Evolutionary conservation across 1,140 invertebrate species (phyloP).

Genomic region (Leucophenga varia): DNA sequence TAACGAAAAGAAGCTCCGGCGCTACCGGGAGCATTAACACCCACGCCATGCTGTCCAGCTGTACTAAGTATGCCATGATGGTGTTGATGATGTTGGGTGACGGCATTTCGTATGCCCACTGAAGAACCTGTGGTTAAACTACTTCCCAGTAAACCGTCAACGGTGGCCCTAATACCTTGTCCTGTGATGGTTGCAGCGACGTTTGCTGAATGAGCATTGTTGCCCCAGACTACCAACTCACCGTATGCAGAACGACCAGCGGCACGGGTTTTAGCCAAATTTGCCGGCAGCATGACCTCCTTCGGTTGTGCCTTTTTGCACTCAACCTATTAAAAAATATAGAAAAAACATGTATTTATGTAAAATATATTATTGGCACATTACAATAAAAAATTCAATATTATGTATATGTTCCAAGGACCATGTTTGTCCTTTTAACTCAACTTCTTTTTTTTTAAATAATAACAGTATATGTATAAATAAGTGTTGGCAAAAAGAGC

Average conservation of each 20-base stretch:
- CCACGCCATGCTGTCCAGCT: constrained; percentile 19
- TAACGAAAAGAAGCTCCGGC: constrained; percentile 56
- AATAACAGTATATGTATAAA: too few species aligned
- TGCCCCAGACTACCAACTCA: constrained; percentile 88
- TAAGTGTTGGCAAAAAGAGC: too few species aligned
- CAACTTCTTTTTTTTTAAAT: too few species aligned
- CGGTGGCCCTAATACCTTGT: too few species aligned
- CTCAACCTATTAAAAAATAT: constrained; percentile 90
- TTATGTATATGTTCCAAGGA: too few species aligned
- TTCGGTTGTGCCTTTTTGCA: constrained; percentile 99
- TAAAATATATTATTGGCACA: neutral
- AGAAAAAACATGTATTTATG: neutral
- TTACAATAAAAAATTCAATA: neutral
- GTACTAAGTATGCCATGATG: constrained; percentile 35
- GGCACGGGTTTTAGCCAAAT: constrained; percentile 88
- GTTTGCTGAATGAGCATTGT: constrained; percentile 48
- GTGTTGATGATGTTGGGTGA: constrained; percentile 42
- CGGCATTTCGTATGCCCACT: constrained; percentile 59
- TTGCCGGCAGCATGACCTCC: constrained; percentile 97
- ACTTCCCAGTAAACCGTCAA: constrained; percentile 52
- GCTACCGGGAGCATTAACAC: constrained; percentile 7
- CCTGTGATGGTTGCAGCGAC: too few species aligned
- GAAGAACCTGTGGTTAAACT: constrained; percentile 31
- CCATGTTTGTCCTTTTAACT: too few species aligned
- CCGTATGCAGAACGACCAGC: constrained; percentile 90